These are phyloP conservation scores for Antechinus stuartii DNA, from an alignment of 2,113 vertebrate species.

Conservation along the genomic window DNA sequence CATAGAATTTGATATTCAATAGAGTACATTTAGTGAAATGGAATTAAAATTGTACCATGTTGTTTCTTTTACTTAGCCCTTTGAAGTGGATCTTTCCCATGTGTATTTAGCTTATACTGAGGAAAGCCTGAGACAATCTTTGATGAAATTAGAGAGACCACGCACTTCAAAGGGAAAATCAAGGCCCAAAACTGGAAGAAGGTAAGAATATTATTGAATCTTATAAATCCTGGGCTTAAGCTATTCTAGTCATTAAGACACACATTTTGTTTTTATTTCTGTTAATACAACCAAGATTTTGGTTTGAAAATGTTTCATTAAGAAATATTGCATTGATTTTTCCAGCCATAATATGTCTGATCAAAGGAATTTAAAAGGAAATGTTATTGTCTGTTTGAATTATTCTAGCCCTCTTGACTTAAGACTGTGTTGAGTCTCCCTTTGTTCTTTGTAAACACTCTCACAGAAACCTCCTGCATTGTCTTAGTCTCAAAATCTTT, in stretches of 20 bases:
- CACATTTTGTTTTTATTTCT: conserved; percentile 1
- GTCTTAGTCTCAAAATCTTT: conserved; percentile 41
- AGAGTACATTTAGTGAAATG: background rate
- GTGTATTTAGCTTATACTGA: conserved; percentile 98
- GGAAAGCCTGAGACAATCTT: conserved; percentile 96
- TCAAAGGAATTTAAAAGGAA: conserved; percentile 10
- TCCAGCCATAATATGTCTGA: conserved; percentile 16
- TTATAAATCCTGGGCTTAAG: background rate
- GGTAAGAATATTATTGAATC: conserved; percentile 84
- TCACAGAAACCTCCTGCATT: background rate
- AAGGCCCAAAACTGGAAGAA: conserved; percentile 94
- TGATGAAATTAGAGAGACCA: conserved; percentile 96
- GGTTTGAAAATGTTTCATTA: background rate
- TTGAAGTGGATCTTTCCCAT: conserved; percentile 97
- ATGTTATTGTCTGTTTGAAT: background rate
- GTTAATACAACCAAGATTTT: conserved; percentile 1
- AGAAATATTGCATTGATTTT: background rate
- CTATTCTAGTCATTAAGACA: background rate
- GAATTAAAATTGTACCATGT: conserved; percentile 11
- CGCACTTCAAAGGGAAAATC: conserved; percentile 95
- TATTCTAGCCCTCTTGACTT: conserved; percentile 13
- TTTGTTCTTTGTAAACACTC: conserved; percentile 42
- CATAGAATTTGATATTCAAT: background rate
- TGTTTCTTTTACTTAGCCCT: conserved; percentile 86
- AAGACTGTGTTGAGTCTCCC: conserved; percentile 32